Evolutionary conservation across 2,888 invertebrate species (phyloP).

Genomic region (Lithodes maja): DNA sequence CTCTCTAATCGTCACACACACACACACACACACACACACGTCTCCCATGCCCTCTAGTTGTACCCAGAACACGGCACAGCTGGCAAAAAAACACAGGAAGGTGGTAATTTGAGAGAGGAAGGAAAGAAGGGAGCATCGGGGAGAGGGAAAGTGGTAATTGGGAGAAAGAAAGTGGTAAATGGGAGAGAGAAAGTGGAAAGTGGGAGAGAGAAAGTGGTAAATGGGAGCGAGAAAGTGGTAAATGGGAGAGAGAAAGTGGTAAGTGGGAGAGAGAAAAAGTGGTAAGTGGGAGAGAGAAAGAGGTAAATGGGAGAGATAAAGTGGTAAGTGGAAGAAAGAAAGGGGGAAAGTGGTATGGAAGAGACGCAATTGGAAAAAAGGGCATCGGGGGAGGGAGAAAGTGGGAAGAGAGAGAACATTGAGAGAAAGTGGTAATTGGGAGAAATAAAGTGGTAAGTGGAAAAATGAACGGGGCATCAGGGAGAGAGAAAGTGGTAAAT

Average conservation of each 20-base stretch:
- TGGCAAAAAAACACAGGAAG: neutral
- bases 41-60: neutral
- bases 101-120: neutral
- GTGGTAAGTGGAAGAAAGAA: neutral
- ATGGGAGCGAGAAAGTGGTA: neutral
- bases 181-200: neutral
- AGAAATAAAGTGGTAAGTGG: too few species aligned
- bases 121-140: neutral
- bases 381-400: neutral
- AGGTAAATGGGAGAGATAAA: too few species aligned
- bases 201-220: neutral
- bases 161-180: too few species aligned
- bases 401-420: neutral
- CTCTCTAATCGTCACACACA: too few species aligned
- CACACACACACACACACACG: neutral
- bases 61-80: neutral
- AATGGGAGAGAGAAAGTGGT: neutral
- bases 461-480: too few species aligned
- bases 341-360: neutral
- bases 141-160: neutral
- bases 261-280: neutral
- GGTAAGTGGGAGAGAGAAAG: neutral
- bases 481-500: too few species aligned
- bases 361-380: neutral
- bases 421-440: too few species aligned